Percentiles rank a stretch among this genome's conserved stretches.
These are phyloP conservation scores for human (Homo sapiens) DNA, from an alignment of 2,113 vertebrate species.

Conservation along the genomic window GRCh38 chr15:85968001-85968500, in stretches of 20 bases:
- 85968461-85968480: neutral
- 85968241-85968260: neutral
- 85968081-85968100: conserved; percentile 42
- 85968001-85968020: neutral
- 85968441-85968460: neutral
- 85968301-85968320: accelerated
- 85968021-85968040: neutral
- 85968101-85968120: conserved; percentile 69
- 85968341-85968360: neutral
- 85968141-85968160: conserved; percentile 57
- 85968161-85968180: neutral
- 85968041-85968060: conserved; percentile 31
- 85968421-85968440: neutral
- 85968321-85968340: accelerated
- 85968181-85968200: conserved; percentile 40
- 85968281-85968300: neutral
- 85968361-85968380: neutral
- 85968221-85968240: neutral
- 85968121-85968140: conserved; percentile 60
- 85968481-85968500: accelerated
- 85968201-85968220: conserved; percentile 30
- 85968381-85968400: no score
- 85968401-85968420: neutral
- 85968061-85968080: conserved; percentile 49
- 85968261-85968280: neutral